Percentiles rank a stretch among this genome's conserved stretches.
phyloP scores from a whole-genome alignment of 1,140 invertebrate species.

The Cyclina sinensis region DNA sequence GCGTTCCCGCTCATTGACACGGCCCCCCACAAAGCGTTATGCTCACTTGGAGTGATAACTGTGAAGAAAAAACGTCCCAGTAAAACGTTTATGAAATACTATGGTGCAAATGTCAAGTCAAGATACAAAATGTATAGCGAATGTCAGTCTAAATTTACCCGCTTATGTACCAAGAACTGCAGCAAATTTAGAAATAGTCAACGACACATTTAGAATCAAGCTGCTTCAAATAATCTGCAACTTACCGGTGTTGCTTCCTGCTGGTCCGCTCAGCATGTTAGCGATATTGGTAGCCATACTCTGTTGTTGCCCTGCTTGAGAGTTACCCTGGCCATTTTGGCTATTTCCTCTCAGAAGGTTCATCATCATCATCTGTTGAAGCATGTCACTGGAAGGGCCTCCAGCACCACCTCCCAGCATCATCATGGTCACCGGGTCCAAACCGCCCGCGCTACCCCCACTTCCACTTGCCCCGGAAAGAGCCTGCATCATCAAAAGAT shows the following conservation, averaged over 20 bases:
- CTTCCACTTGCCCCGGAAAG: background rate
- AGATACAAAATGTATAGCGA: too few relatives aligned
- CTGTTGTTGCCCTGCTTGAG: background rate
- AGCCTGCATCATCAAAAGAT: conserved; percentile 17
- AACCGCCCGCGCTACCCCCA: background rate
- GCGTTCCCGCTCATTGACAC: conserved; percentile 11
- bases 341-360: background rate
- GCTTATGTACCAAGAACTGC: too few relatives aligned
- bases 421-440: conserved; percentile 26
- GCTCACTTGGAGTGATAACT: conserved; percentile 40
- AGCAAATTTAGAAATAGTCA: too few relatives aligned
- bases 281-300: conserved; percentile 1
- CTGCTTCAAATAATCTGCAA: too few relatives aligned
- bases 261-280: conserved; percentile 18
- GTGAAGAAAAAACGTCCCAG: background rate
- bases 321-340: background rate
- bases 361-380: conserved; percentile 40
- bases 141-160: too few relatives aligned
- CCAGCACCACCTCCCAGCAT: background rate
- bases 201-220: too few relatives aligned
- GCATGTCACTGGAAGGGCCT: conserved; percentile 6
- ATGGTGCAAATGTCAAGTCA: too few relatives aligned
- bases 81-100: too few relatives aligned
- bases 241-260: background rate
- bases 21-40: background rate